These are phyloP conservation scores for Phallusia fumigata DNA, from an alignment of 23 tunicate species.

Conservation along the genomic window DNA sequence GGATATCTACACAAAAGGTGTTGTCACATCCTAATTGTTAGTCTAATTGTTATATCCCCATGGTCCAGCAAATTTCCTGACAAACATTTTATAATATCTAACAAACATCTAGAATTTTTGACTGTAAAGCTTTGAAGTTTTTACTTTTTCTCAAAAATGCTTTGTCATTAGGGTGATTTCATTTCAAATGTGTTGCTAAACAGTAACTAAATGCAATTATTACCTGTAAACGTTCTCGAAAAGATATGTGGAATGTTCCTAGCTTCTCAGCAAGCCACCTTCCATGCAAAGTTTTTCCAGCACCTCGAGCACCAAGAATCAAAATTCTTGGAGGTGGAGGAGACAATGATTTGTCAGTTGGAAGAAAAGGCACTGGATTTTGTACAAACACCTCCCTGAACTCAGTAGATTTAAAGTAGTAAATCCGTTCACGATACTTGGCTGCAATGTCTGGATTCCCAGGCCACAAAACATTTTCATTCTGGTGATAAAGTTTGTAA, in stretches of 20 bases:
- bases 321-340: constrained; percentile 93
- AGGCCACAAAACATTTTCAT: constrained; percentile 86
- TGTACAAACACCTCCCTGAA: constrained; percentile 69
- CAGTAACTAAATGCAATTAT: too few relatives aligned
- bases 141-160: too few relatives aligned
- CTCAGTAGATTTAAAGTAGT: constrained; percentile 73
- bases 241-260: constrained; percentile 89
- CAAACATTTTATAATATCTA: too few relatives aligned
- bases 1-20: too few relatives aligned
- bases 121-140: too few relatives aligned
- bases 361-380: constrained; percentile 44
- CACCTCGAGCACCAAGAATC: constrained; percentile 77
- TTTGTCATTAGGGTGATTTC: too few relatives aligned
- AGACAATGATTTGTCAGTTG: constrained; percentile 45
- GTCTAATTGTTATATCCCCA: too few relatives aligned
- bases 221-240: constrained; percentile 81
- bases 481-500: constrained; percentile 2
- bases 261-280: constrained; percentile 80
- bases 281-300: constrained; percentile 91
- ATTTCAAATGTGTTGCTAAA: too few relatives aligned
- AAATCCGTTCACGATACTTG: constrained; percentile 86
- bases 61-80: too few relatives aligned
- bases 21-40: too few relatives aligned
- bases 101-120: too few relatives aligned
- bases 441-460: constrained; percentile 92